Conservation (phyloP, 2,888 invertebrate species). For the Dryocosmus kuriphilus region DNA sequence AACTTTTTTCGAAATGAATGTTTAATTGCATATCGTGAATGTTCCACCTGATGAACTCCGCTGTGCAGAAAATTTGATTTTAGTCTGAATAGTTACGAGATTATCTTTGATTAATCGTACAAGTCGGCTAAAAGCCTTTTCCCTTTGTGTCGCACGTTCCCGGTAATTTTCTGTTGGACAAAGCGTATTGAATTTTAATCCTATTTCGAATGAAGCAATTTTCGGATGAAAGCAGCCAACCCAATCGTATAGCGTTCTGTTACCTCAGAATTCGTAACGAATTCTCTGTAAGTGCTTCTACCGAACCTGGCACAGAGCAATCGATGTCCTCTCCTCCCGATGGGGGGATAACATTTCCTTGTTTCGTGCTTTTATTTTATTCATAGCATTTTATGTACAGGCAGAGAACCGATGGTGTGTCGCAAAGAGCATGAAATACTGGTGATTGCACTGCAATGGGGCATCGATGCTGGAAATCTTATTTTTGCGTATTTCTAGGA, state of each 20-base stretch:
- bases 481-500: slow-evolving; percentile 26
- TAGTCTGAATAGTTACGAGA: slow-evolving; percentile 17
- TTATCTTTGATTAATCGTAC: slow-evolving; percentile 36
- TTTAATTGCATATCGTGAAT: neutral
- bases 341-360: neutral
- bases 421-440: slow-evolving; percentile 26
- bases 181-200: slow-evolving; percentile 40
- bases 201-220: slow-evolving; percentile 37
- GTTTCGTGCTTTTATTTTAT: slow-evolving; percentile 36
- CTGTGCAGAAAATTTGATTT: slow-evolving; percentile 3
- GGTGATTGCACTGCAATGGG: slow-evolving; percentile 6
- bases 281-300: slow-evolving; percentile 25
- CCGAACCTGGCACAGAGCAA: slow-evolving; percentile 3
- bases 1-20: neutral
- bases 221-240: slow-evolving; percentile 31
- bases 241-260: slow-evolving; percentile 24
- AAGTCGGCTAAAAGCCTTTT: slow-evolving; percentile 38
- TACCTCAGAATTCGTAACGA: slow-evolving; percentile 40
- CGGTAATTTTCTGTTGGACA: slow-evolving; percentile 39
- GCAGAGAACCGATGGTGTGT: slow-evolving; percentile 9
- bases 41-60: neutral
- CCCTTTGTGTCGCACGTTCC: slow-evolving; percentile 34
- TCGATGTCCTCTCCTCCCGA: neutral
- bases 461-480: slow-evolving; percentile 12
- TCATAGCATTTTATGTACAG: slow-evolving; percentile 31